Evolutionary conservation across 2,797 vertebrate genomes (phyloP), one percentile per base, ranked within the genome.

Genomic region (Agapornis canus): DNA sequence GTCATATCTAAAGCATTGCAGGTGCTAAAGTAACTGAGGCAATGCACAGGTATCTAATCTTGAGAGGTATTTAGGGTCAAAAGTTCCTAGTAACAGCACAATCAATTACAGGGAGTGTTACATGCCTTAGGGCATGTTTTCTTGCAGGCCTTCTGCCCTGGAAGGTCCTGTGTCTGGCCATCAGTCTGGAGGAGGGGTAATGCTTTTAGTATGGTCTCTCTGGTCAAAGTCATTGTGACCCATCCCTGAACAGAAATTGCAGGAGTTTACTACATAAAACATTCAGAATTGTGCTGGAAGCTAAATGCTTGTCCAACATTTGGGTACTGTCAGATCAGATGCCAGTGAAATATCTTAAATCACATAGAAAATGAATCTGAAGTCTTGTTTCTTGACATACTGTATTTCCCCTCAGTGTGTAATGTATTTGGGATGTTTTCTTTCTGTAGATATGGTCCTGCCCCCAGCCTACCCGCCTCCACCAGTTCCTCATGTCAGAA

Each of bases 401-500:
- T 45, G 3, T 64, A 5, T 64, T 78, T 22, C 25, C 17, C 11
- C 47, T 52, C 31, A 29, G 31, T 9, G 7, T 76, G 14, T 60
- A 7, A 35, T 26, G 6, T 1, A 22, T 59, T 47, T 20, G 47
- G 27, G 22, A 20, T 66, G 37, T 83, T 85, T 78, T 42, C 59
- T 88, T 65, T 57, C 39, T 77, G 91, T 37, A 98, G 98, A 98
- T 17, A 72, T 97, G 20, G 98, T 96, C 12, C 98, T 98, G 15
- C 99, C 99, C 4, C 99, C 99, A 6, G 95, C 98, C 5, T 99
- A 99, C 94, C 99, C 99, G 0, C 99, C 99, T 26, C 99, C 99
- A 0, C 99, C 99, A 0, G 97, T 99, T 65, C 99, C 99, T 85
- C 12, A 45, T 0, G 8, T 89, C 78, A 95, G 96, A 93, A 98